A percentile compares a stretch with the other conserved stretches of the same genome.
Conservation (phyloP, 2,797 vertebrate genomes). For the Tapera naevia region DNA sequence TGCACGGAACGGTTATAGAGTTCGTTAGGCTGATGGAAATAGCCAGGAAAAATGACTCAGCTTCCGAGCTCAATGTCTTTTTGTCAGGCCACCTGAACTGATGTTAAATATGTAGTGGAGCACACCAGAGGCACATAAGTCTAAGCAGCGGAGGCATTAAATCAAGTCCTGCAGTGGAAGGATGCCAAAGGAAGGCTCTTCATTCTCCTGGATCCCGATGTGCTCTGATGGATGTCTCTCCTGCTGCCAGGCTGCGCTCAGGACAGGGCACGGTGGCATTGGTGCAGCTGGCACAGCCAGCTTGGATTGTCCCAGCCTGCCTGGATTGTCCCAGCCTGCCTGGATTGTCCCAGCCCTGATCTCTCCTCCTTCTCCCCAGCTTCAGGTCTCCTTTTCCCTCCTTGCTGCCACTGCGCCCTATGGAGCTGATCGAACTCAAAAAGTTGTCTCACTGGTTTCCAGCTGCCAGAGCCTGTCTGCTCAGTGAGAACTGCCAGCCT, state of each 20-base stretch:
- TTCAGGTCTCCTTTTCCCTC: rapidly evolving
- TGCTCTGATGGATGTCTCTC: rapidly evolving
- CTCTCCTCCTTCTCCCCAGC: neutral
- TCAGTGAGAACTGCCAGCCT: rapidly evolving
- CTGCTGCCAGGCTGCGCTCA: neutral
- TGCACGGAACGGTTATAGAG: neutral
- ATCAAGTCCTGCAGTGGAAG: neutral
- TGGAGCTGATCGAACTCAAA: rapidly evolving
- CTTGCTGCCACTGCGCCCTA: rapidly evolving
- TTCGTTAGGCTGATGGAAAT: rapidly evolving
- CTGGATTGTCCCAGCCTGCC: too few species aligned
- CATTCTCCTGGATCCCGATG: neutral
- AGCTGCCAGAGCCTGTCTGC: neutral
- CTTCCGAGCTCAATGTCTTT: neutral
- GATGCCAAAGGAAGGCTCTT: rapidly evolving
- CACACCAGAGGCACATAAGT: neutral
- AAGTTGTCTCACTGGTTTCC: neutral
- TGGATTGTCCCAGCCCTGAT: rapidly evolving
- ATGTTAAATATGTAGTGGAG: rapidly evolving
- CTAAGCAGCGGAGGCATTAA: neutral
- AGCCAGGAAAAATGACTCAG: neutral
- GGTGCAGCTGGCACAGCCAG: neutral
- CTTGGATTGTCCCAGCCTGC: too few species aligned
- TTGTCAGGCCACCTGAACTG: neutral
- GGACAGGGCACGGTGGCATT: rapidly evolving